phyloP scores from a whole-genome alignment of 2,888 invertebrate genomes.

The Microplitis manilae region DNA sequence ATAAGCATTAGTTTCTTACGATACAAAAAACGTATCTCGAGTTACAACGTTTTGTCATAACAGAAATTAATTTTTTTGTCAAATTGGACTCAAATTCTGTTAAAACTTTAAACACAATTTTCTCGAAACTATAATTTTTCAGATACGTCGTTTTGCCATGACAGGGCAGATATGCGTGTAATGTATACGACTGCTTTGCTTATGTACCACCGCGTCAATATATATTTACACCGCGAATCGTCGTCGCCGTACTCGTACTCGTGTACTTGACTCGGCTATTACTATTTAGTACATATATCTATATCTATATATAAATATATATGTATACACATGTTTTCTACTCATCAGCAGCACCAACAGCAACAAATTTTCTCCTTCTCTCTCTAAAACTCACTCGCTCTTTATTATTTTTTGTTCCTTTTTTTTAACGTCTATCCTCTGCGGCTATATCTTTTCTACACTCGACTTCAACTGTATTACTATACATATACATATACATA shows the following conservation, averaged over 20 bases:
- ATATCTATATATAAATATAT: neutral
- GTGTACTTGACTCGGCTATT: constrained; percentile 11
- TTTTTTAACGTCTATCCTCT: neutral
- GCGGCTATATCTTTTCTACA: constrained; percentile 13
- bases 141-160: no score
- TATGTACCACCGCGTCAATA: neutral
- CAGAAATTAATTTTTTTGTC: no score
- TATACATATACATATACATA: neutral
- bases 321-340: neutral
- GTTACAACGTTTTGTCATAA: no score
- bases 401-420: neutral
- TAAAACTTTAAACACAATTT: no score
- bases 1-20: no score
- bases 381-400: neutral
- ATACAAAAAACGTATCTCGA: no score
- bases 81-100: no score
- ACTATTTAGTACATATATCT: neutral
- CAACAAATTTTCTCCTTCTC: neutral
- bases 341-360: neutral
- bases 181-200: neutral
- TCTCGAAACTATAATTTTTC: no score
- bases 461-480: neutral
- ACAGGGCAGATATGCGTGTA: neutral
- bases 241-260: neutral
- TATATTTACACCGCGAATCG: neutral